Base-by-base conservation (phyloP, 1,140 invertebrate genomes). In the Drosophila kurseongensis region DNA sequence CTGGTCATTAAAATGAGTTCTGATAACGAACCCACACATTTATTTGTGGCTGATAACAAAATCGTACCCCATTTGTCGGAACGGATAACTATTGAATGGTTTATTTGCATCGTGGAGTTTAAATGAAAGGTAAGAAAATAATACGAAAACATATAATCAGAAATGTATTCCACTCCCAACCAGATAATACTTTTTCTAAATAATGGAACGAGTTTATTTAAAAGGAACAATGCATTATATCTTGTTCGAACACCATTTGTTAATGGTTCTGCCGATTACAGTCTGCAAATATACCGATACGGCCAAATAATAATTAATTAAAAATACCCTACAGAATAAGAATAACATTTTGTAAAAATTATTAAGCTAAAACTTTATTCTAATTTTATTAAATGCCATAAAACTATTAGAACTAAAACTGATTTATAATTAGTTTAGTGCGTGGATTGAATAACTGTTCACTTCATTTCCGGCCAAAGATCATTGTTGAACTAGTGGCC, bases 381-480 rank as follows among this genome's bases (percentile, higher is more conserved):
- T 12, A 50, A 29, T 14, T 29, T 12, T 32, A 7, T 29, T 7
- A 5, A 8, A 32, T 32, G 29, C 1, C n/a, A n/a, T 2, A 8
- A 41, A 9, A n/a, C 9, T 7, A 14, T 18, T 23, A 18, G 7
- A 14, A 0, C 23, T n/a, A 7, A 35, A 67, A 51, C 18, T 51
- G 41, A 38, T 36, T 68, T 29, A 18, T 29, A 65, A 52, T 38
- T 23, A 52, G 59, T 36, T 65, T 36, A 51, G 60, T 44, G 27
- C 47, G 44, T n/a, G 23, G 35, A 14, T 18, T 41, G 50, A 41
- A 42, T 61, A 50, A 66, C 45, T 32, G 60, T 38, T n/a, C 51
- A 71, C 50, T 71, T 71, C 35, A 57, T 38, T 71, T 56, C 42
- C 50, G 51, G 54, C 47, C n/a, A 42, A 47, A 69, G 35, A 44